Base-by-base conservation (phyloP, 2,797 vertebrate species). In the Arremon brunneinucha region DNA sequence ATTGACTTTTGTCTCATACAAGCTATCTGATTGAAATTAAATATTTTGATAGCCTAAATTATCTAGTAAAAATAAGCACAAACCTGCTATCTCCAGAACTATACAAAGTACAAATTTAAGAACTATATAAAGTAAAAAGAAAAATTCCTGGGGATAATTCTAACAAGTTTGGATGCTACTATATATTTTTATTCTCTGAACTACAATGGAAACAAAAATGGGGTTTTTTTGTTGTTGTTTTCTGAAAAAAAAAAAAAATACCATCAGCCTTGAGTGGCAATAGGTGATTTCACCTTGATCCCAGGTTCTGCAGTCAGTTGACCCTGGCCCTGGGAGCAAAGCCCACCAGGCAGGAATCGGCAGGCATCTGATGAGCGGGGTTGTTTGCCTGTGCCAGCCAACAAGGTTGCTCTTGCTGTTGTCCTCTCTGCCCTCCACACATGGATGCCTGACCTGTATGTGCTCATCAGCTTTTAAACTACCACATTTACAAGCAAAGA, bases 211-310 rank as follows among this genome's bases (percentile, higher is more conserved):
- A 64, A 79, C 2, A 65, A 67, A 60, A 90, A 32, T 17, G 3
- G 1, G 1, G 8, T 1, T 23, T 11, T 12, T 21, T 41, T 35
- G 4, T 44, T 43, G 7, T 30, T 22, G 34, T 14, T 5, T 12
- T 28, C n/a, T 49, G 23, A 35, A 79, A 35, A 65, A 87, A 70
- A n/a, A 82, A 88, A 78, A 41, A 43, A 79, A 84, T 46, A 9
- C 4, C 19, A 14, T 65, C 35, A 72, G 12, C 23, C 17, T 69
- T 1, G 5, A 56, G 7, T 37, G 20, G 32, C 49, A 77, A 64
- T 21, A 80, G 14, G 72, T 70, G 72, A 78, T 75, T 88, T 24
- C 37, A 88, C 46, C 47, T 62, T 85, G 32, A 64, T 20, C 35
- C 12, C 20, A n/a, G 27, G 47, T 32, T 67, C 70, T 49, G 30